phyloP scores from a whole-genome alignment of 2,797 vertebrate genomes.

The Sebastes elongatus region DNA sequence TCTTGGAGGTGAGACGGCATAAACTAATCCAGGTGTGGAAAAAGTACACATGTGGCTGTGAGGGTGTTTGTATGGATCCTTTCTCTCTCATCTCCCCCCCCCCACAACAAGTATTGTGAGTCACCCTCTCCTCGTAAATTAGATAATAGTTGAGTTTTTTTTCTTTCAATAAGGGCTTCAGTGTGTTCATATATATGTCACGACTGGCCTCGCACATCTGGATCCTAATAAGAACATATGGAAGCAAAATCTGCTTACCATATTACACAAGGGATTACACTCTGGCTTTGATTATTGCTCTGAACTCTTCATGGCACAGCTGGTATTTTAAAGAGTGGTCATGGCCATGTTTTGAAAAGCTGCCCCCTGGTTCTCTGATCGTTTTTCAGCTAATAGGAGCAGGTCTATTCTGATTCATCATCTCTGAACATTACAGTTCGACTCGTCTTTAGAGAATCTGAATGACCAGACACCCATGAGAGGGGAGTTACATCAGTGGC shows the following conservation, averaged over 20 bases:
- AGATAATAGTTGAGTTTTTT: slow-evolving; percentile 29
- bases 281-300: slow-evolving; percentile 51
- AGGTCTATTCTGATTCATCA: neutral
- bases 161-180: slow-evolving; percentile 31
- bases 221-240: slow-evolving; percentile 64
- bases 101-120: slow-evolving; percentile 1
- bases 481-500: slow-evolving; percentile 25
- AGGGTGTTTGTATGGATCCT: neutral
- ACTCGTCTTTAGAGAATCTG: slow-evolving; percentile 9
- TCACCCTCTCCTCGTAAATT: slow-evolving; percentile 26
- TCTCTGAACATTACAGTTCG: slow-evolving; percentile 5
- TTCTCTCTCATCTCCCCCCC: neutral
- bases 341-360: slow-evolving; percentile 36
- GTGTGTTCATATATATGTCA: slow-evolving; percentile 38
- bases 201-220: slow-evolving; percentile 62
- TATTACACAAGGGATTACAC: slow-evolving; percentile 52
- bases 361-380: neutral
- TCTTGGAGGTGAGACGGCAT: slow-evolving; percentile 36
- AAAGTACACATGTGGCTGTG: slow-evolving; percentile 17
- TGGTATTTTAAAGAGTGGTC: slow-evolving; percentile 35
- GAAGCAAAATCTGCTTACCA: slow-evolving; percentile 56
- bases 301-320: slow-evolving; percentile 32
- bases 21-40: slow-evolving; percentile 74
- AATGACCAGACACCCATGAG: slow-evolving; percentile 28
- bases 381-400: neutral